Percentiles rank a stretch among this genome's conserved stretches.
These are phyloP conservation scores for Morinoia aosen DNA, from an alignment of 2,888 invertebrate species.

Conservation along the genomic window DNA sequence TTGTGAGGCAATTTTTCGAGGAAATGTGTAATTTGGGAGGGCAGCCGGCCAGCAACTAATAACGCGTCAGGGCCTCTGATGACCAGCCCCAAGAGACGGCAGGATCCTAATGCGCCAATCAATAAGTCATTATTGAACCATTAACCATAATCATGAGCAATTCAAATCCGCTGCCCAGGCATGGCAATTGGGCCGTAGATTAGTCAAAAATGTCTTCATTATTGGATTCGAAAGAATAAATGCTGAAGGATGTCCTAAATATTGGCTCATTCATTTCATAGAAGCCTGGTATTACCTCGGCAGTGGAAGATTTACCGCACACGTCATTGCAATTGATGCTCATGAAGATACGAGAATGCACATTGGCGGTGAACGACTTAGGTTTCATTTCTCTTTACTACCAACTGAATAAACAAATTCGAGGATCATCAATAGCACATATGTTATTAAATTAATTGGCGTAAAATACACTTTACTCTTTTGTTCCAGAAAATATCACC, in stretches of 20 bases:
- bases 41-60: neutral
- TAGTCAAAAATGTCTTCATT: neutral
- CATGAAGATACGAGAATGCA: neutral
- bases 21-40: neutral
- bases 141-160: neutral
- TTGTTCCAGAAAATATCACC: neutral
- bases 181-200: neutral
- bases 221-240: neutral
- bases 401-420: neutral
- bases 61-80: neutral
- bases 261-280: neutral
- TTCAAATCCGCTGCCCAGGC: neutral
- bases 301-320: neutral
- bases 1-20: too few species aligned
- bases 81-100: neutral
- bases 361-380: neutral
- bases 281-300: neutral
- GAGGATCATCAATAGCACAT: neutral
- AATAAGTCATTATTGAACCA: conserved; percentile 6
- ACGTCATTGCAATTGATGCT: neutral
- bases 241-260: neutral
- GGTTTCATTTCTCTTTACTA: neutral
- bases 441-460: neutral
- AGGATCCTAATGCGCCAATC: neutral
- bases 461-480: neutral